Conservation (phyloP, 2,113 vertebrate species). For the Agelaius tricolor region DNA sequence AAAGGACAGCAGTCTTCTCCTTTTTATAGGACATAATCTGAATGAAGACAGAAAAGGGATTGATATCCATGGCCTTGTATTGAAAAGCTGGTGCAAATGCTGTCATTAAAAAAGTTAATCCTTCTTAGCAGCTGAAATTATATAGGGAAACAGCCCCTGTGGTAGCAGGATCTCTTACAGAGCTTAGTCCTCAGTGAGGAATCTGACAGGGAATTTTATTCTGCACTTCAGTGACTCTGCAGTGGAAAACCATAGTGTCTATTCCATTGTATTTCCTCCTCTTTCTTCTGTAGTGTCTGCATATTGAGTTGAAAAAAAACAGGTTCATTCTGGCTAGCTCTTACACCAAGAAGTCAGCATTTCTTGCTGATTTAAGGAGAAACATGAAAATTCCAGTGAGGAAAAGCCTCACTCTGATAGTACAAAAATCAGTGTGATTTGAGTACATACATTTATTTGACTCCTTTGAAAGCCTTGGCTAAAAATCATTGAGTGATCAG, state of each 20-base stretch:
- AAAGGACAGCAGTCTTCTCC: neutral
- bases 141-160: conserved; percentile 27
- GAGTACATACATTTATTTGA: neutral
- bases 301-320: neutral
- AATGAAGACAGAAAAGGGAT: neutral
- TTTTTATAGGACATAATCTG: neutral
- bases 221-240: neutral
- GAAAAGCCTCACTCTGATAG: neutral
- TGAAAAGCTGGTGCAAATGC: conserved; percentile 15
- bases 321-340: neutral
- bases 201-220: neutral
- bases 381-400: neutral
- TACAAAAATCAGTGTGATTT: neutral
- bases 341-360: neutral
- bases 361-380: neutral
- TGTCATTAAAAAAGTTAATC: conserved; percentile 33
- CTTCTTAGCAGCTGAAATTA: conserved; percentile 42
- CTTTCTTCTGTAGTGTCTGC: neutral
- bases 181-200: neutral
- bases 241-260: neutral
- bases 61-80: neutral
- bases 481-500: neutral
- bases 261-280: neutral
- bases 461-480: neutral
- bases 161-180: neutral